These are phyloP conservation scores for Gephyroberyx darwinii DNA, from an alignment of 2,797 vertebrate genomes.

Conservation along the genomic window DNA sequence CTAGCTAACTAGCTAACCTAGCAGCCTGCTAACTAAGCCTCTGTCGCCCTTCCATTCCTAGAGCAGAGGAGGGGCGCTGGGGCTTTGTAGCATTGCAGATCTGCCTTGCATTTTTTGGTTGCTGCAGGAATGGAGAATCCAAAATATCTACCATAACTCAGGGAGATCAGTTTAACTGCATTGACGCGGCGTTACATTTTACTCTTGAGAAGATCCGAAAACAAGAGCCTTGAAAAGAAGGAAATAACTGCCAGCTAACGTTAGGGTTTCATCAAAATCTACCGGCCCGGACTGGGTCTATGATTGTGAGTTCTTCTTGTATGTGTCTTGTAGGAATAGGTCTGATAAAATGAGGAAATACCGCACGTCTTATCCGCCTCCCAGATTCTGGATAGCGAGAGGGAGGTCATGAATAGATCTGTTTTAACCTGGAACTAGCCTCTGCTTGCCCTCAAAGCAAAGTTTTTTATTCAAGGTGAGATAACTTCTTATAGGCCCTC, in stretches of 20 bases:
- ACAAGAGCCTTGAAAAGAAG: slow-evolving; percentile 34
- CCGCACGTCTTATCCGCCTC: slow-evolving; percentile 47
- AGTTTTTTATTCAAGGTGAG: slow-evolving; percentile 69
- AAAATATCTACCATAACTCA: slow-evolving; percentile 61
- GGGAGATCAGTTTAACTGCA: slow-evolving; percentile 53
- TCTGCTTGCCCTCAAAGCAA: slow-evolving; percentile 37
- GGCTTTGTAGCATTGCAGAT: slow-evolving; percentile 85
- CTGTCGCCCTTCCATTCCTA: slow-evolving; percentile 79
- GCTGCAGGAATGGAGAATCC: slow-evolving; percentile 77
- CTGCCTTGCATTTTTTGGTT: slow-evolving; percentile 70
- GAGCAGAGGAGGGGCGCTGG: slow-evolving; percentile 83
- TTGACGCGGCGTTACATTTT: slow-evolving; percentile 14
- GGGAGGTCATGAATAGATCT: slow-evolving; percentile 64
- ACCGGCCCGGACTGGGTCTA: slow-evolving; percentile 73
- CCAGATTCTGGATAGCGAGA: slow-evolving; percentile 47
- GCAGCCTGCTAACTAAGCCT: slow-evolving; percentile 77
- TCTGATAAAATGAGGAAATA: slow-evolving; percentile 69
- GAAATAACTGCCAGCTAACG: slow-evolving; percentile 42
- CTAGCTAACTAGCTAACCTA: slow-evolving; percentile 71
- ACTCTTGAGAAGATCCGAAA: slow-evolving; percentile 36
- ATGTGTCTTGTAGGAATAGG: slow-evolving; percentile 58
- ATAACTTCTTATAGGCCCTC: slow-evolving; percentile 60
- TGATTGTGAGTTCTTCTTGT: slow-evolving; percentile 59
- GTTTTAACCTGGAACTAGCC: slow-evolving; percentile 52
- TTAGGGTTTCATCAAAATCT: slow-evolving; percentile 60